These are phyloP conservation scores for Trilocha varians DNA, from an alignment of 2,888 invertebrate species.

Conservation along the genomic window DNA sequence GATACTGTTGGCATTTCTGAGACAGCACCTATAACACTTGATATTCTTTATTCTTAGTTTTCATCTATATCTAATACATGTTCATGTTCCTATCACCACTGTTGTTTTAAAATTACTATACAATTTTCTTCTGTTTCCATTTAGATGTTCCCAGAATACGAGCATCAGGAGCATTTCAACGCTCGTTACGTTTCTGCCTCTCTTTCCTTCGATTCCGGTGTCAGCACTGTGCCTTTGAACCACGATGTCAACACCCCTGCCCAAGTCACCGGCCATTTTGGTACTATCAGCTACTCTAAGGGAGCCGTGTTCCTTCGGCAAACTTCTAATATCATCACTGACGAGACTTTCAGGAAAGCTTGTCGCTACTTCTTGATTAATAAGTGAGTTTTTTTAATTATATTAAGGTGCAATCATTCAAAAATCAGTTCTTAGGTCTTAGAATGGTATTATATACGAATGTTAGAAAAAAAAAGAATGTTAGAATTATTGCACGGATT, in stretches of 20 bases:
- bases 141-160: slow-evolving; percentile 76
- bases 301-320: slow-evolving; percentile 65
- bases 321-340: slow-evolving; percentile 49
- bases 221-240: slow-evolving; percentile 69
- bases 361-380: slow-evolving; percentile 45
- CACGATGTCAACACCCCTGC: slow-evolving; percentile 73
- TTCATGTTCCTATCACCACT: background rate
- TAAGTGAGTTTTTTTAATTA: slow-evolving; percentile 54
- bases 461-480: too few relatives aligned
- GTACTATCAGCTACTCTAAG: slow-evolving; percentile 80
- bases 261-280: slow-evolving; percentile 78
- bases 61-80: too few relatives aligned
- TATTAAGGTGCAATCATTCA: background rate
- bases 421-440: too few relatives aligned
- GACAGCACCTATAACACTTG: too few relatives aligned
- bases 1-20: too few relatives aligned
- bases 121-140: slow-evolving; percentile 9
- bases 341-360: slow-evolving; percentile 40
- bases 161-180: slow-evolving; percentile 81
- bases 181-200: slow-evolving; percentile 78
- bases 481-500: too few relatives aligned
- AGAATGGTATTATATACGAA: too few relatives aligned
- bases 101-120: background rate
- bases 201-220: slow-evolving; percentile 57
- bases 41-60: too few relatives aligned